Evolutionary conservation across 2,888 invertebrate genomes (phyloP), one percentile per base, ranked within the genome.

Genomic region (Crossocerus cetratus): DNA sequence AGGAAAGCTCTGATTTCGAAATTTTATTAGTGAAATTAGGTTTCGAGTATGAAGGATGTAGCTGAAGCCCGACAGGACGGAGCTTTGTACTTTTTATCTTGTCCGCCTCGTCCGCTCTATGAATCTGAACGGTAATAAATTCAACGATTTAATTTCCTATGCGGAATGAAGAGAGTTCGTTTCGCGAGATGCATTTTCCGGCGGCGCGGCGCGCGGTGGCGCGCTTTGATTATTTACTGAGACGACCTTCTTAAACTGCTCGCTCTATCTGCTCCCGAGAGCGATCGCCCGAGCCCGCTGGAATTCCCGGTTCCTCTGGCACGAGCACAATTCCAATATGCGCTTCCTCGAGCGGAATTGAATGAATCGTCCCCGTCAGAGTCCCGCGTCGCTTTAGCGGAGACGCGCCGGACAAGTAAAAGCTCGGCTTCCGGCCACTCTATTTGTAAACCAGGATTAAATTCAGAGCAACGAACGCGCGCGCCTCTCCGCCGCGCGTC

Each of bases 381-480:
- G 49, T 56, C 43, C 45, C 43, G 14, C n/a, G 56, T 60, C 68
- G 49, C 22, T 61, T 49, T 43, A 56, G 13, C 21, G 43, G 32
- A 5, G 45, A 53, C 42, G 53, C 18, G 55, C 22, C 32, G 20
- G 43, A 67, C 67, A 62, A 21, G 43, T 59, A 58, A 64, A 66
- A 65, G 59, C 42, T 53, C 61, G 14, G 4, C 23, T 11, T n/a
- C 42, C 22, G 68, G 32, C 42, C 56, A 54, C 23, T 18, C 53
- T 63, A 66, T 73, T 69, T 66, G 63, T 56, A 60, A 69, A 66
- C 16, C 22, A 56, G 66, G 56, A 73, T 74, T 74, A 66, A 74
- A 66, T 70, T 32, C 43, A 22, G 20, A 42, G 53, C 20, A 22
- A 60, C 63, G 64, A 32, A 20, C 14, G 14, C 23, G 1, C n/a